Percentiles rank a stretch among this genome's conserved stretches.
Conservation (phyloP, 2,888 invertebrate genomes). For the Hartigia nigra region DNA sequence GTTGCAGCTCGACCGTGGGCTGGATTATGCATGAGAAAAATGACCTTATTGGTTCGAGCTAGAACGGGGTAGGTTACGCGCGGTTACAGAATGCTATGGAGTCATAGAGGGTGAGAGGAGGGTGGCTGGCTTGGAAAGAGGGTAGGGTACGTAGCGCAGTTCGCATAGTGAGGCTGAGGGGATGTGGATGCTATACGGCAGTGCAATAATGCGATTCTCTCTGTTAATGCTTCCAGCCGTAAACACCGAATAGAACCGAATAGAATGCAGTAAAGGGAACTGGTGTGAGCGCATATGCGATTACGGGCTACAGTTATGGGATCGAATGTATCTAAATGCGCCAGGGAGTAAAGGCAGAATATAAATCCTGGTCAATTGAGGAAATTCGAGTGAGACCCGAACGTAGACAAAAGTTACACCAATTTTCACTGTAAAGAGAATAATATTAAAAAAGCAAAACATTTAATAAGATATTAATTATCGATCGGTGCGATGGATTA, state of each 20-base stretch:
- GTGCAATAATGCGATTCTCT: slow-evolving; percentile 60
- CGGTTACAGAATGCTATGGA: slow-evolving; percentile 27
- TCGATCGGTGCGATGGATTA: slow-evolving; percentile 44
- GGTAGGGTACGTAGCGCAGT: slow-evolving; percentile 5
- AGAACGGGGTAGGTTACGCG: slow-evolving; percentile 48
- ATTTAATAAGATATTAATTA: background rate
- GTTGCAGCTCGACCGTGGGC: slow-evolving; percentile 23
- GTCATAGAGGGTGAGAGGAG: background rate
- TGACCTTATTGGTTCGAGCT: slow-evolving; percentile 55
- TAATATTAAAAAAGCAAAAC: no score
- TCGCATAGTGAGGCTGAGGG: slow-evolving; percentile 16
- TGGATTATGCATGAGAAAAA: slow-evolving; percentile 55
- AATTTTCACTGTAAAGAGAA: background rate
- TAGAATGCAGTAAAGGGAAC: slow-evolving; percentile 57
- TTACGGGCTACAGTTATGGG: slow-evolving; percentile 28
- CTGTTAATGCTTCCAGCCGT: slow-evolving; percentile 57
- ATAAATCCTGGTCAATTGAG: background rate
- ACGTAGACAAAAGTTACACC: background rate
- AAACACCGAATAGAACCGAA: slow-evolving; percentile 52
- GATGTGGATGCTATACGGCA: slow-evolving; percentile 26
- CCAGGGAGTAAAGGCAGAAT: background rate
- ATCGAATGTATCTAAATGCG: slow-evolving; percentile 30
- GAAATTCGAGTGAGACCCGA: background rate
- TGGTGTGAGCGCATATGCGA: slow-evolving; percentile 27
- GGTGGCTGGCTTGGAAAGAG: background rate